These are phyloP conservation scores for Rhinoptilus africanus DNA, from an alignment of 2,113 vertebrate species.

Conservation along the genomic window DNA sequence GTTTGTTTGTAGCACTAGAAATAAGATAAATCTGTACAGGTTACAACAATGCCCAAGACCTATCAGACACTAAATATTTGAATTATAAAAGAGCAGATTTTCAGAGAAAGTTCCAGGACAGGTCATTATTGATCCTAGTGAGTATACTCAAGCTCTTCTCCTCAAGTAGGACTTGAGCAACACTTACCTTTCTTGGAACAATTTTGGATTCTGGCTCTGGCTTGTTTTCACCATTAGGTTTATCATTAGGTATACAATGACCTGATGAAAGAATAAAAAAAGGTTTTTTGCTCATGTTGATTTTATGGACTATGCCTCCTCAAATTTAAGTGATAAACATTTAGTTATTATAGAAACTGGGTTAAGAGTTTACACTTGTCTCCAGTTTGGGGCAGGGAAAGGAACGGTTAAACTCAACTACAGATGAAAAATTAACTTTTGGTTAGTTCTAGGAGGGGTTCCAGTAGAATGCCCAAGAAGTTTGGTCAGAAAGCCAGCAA, in stretches of 20 bases:
- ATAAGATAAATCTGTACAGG: not conserved
- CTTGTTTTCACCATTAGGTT: not conserved
- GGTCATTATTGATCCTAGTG: not conserved
- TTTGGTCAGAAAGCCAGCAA: not conserved
- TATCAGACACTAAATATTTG: not conserved
- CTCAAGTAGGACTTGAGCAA: not conserved
- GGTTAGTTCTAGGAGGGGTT: not conserved
- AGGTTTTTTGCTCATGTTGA: not conserved
- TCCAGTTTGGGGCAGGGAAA: not conserved
- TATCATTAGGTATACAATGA: not conserved
- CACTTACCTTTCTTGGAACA: slow-evolving; percentile 64
- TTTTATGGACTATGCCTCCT: not conserved
- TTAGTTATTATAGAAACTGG: not conserved
- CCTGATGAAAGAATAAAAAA: not conserved
- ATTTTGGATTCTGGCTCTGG: not conserved
- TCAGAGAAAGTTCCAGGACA: not conserved
- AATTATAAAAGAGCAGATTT: not conserved
- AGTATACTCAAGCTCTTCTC: not conserved
- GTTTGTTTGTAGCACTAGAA: not conserved
- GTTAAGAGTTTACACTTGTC: not conserved
- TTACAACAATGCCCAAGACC: not conserved
- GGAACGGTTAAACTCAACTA: not conserved
- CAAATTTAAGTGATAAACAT: not conserved
- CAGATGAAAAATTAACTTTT: not conserved
- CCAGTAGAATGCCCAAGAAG: not conserved